phyloP scores from a whole-genome alignment of 2,888 invertebrate genomes.

The Strigamia crassipes region DNA sequence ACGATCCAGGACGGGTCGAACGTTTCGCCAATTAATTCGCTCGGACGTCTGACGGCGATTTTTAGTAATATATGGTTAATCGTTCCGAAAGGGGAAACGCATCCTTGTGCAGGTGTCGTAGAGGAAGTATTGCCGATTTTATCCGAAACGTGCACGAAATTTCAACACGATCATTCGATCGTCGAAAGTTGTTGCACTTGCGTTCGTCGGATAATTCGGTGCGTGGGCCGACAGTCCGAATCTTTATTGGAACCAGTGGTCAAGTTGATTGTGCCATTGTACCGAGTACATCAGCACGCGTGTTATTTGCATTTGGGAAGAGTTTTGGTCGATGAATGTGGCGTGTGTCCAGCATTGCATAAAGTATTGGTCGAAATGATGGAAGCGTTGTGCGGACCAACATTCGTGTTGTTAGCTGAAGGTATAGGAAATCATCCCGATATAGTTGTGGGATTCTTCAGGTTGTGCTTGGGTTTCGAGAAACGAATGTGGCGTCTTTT shows the following conservation, averaged over 20 bases:
- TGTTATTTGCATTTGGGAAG: slow-evolving; percentile 87
- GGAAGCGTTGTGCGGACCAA: too few relatives aligned
- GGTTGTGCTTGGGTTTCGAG: too few relatives aligned
- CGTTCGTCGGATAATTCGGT: slow-evolving; percentile 85
- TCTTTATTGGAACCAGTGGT: slow-evolving; percentile 80
- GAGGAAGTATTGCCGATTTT: slow-evolving; percentile 82
- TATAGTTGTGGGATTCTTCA: too few relatives aligned
- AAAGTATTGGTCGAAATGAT: slow-evolving; percentile 81
- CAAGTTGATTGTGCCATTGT: slow-evolving; percentile 75
- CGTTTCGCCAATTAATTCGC: slow-evolving; percentile 81
- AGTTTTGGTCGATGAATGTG: slow-evolving; percentile 89
- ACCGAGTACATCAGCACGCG: slow-evolving; percentile 80
- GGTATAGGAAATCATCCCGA: too few relatives aligned
- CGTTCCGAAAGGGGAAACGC: slow-evolving; percentile 64
- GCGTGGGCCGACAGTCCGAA: slow-evolving; percentile 76
- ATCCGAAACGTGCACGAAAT: slow-evolving; percentile 76
- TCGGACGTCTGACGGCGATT: slow-evolving; percentile 87
- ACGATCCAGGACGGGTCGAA: slow-evolving; percentile 32
- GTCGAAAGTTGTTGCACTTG: slow-evolving; percentile 92
- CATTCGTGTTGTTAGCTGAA: too few relatives aligned
- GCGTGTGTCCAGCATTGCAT: slow-evolving; percentile 71
- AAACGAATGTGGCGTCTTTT: too few relatives aligned
- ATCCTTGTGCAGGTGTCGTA: slow-evolving; percentile 68
- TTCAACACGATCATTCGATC: slow-evolving; percentile 78
- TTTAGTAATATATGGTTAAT: slow-evolving; percentile 63